Base-by-base conservation (phyloP, 2,113 vertebrate species). In the Ochotona curzoniae region DNA sequence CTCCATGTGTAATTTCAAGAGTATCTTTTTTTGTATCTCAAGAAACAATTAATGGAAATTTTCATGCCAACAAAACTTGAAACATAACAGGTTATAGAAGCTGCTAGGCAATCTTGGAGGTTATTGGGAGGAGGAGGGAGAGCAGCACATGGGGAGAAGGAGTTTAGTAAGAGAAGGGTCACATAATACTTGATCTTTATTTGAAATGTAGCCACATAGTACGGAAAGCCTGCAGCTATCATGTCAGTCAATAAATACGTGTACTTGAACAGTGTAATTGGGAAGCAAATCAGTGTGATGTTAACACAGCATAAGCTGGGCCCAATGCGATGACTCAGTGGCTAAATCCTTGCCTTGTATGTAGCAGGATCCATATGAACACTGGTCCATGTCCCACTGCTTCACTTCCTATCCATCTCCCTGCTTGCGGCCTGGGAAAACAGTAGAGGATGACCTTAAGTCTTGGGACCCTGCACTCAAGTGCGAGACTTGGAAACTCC, bases 41-140 rank as follows among this genome's bases (percentile, higher is more conserved):
- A 69, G 30, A 85, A 28, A 35, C n/a, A 94, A 18, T 87, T 90
- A 79, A 74, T 12, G 23, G 51, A 90, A 81, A 94, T 51, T 57
- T 44, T 35, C 61, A 44, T 35, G 8, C 18, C 57, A 89, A 78
- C 23, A 93, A 91, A 80, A 69, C 35, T 66, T 74, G 74, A 89
- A 67, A 80, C 57, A 20, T 69, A 94, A 78, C n/a, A 70, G 47
- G 79, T 47, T 32, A 61, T 0, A 20, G 67, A 67, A 10, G 18
- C 61, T 86, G 51, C 47, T 76, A 51, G 61, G 32, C 26, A 87
- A 32, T 25, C 57, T 32, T 75, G 18, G 44, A 92, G 14, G 32
- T 7, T 71, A 35, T 15, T 17, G 54, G 54, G 54, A n/a, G 54
- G 54, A 78, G 7, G 89, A 28, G 66, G 69, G 66, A 44, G 5